Evolutionary conservation across 2,888 invertebrate genomes (phyloP).

Genomic region (Epirrita christyi): DNA sequence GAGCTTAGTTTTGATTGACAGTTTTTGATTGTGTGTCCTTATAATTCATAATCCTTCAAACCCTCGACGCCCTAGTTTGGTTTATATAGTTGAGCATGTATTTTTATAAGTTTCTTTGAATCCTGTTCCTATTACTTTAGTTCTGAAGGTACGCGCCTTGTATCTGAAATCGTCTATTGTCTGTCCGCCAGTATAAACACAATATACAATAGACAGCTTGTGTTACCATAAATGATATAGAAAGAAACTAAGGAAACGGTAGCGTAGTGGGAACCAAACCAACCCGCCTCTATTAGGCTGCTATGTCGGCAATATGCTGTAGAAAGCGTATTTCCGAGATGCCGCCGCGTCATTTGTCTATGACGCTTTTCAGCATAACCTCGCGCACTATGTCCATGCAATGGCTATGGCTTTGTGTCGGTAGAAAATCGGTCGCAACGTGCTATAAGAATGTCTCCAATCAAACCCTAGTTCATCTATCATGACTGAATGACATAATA

Average conservation of each 20-base stretch:
- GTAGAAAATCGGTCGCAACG: background rate
- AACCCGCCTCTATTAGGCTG: constrained; percentile 3
- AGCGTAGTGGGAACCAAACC: constrained; percentile 18
- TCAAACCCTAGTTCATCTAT: constrained; percentile 4
- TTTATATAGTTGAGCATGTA: constrained; percentile 10
- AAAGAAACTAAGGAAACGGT: constrained; percentile 15
- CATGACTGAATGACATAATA: constrained; percentile 6
- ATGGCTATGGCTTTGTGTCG: background rate
- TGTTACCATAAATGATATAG: too few relatives aligned
- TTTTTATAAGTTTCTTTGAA: background rate
- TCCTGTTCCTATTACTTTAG: background rate
- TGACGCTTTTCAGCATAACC: background rate
- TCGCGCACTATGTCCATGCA: background rate
- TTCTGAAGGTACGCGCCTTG: too few relatives aligned
- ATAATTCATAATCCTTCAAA: background rate
- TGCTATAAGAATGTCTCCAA: constrained; percentile 3
- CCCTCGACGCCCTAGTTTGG: background rate
- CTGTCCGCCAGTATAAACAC: too few relatives aligned
- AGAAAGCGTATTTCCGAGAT: too few relatives aligned
- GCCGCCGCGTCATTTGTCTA: too few relatives aligned
- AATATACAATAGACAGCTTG: too few relatives aligned
- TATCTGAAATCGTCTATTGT: too few relatives aligned
- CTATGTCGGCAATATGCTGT: background rate
- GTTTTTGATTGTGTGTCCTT: background rate
- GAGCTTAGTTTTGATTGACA: background rate